Base-by-base conservation (phyloP, 2,888 invertebrate genomes). In the Cabera pusaria region DNA sequence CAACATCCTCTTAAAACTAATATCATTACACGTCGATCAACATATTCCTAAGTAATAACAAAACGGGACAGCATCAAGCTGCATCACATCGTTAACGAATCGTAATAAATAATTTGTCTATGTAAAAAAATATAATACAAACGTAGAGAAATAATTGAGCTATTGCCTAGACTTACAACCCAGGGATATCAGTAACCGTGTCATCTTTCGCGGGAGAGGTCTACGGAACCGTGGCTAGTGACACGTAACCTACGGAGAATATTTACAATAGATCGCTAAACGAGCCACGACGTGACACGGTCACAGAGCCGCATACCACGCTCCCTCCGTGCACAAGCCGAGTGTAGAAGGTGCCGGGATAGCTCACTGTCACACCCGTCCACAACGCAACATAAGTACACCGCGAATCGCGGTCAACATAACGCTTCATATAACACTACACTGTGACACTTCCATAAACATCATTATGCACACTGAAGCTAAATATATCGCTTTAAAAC, bases 121-220 rank as follows among this genome's bases (percentile, higher is more conserved):
- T 61, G 71, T 74, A 72, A 73, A 61, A 57, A 54, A 66, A 78
- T 67, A 64, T 50, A 47, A 44, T 55, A 55, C 52, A 55, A n/a
- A 40, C 32, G 36, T 45, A 44, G 45, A 47, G 53, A 24, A 37
- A 67, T n/a, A 75, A 83, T 79, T 82, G 80, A 86, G 84, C 84
- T 88, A 86, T 85, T 80, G 79, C 67, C 81, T 87, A 85, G 64
- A 77, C 78, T 70, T 78, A 81, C 86, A 87, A 88, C 87, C 87
- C 85, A 70, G 78, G 85, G 83, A 82, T 78, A 59, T 76, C 75
- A 67, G 78, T 77, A 77, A 83, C 87, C 85, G 84, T 84, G 87
- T 73, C 85, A 78, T 66, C 59, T 58, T 55, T 46, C 45, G 21
- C 40, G 56, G 37, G 39, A 38, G 44, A 55, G 47, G 11, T 51